A percentile compares a stretch with the other conserved stretches of the same genome.
Evolutionary conservation across 1,140 invertebrate genomes (phyloP).

Genomic region (Brachionus koreanus): DNA sequence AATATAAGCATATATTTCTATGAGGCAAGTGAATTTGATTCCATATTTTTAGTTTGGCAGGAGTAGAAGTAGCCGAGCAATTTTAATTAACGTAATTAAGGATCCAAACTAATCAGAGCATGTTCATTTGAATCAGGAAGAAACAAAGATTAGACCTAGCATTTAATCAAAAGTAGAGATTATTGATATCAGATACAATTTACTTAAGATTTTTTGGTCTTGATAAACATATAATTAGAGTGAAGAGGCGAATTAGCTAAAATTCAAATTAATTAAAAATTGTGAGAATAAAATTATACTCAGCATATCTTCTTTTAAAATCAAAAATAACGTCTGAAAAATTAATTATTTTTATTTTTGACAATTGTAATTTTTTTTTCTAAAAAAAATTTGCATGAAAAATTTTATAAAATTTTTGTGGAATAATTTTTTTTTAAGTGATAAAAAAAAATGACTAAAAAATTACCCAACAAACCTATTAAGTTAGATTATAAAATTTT

Average conservation of each 20-base stretch:
- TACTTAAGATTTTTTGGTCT: background rate
- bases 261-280: background rate
- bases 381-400: too few species aligned
- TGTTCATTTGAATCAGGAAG: background rate
- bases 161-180: background rate
- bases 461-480: too few species aligned
- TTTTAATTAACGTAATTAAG: background rate
- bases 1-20: too few species aligned
- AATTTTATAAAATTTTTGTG: too few species aligned
- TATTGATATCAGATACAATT: background rate
- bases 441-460: too few species aligned
- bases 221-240: background rate
- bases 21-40: background rate
- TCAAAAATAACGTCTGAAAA: too few species aligned
- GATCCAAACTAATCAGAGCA: background rate
- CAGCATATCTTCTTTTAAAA: too few species aligned
- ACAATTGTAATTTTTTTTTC: too few species aligned
- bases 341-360: too few species aligned
- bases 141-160: background rate
- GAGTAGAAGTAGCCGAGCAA: background rate
- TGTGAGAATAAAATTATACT: background rate
- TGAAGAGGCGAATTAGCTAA: background rate
- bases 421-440: too few species aligned
- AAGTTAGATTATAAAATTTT: too few species aligned
- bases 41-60: background rate